phyloP scores from a whole-genome alignment of 2,797 vertebrate species.

The Propithecus deckenii region DNA sequence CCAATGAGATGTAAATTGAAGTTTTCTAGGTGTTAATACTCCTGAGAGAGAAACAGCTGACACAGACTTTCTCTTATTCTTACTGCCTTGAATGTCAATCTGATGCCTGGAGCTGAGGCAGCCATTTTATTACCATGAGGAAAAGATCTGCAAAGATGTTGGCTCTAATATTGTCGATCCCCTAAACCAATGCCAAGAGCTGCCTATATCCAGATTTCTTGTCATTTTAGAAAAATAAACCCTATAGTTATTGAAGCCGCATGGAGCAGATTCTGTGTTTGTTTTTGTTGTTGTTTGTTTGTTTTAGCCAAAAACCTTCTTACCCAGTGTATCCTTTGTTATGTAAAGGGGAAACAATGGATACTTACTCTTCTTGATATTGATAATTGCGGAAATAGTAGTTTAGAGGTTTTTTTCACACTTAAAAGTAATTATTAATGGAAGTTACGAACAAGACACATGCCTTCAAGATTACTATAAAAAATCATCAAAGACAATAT shows the following conservation, averaged over 20 bases:
- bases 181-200: neutral
- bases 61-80: neutral
- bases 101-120: neutral
- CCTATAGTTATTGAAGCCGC: neutral
- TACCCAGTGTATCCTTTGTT: neutral
- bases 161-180: neutral
- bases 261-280: neutral
- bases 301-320: neutral
- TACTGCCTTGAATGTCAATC: rapidly evolving
- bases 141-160: neutral
- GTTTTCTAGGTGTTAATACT: neutral
- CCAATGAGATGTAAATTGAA: neutral
- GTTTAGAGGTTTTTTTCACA: neutral
- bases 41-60: neutral
- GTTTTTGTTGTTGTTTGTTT: neutral
- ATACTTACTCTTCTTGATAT: neutral
- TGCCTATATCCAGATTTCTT: neutral
- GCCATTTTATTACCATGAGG: neutral
- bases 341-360: neutral
- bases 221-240: neutral
- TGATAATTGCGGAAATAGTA: neutral
- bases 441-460: neutral
- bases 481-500: neutral
- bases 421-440: neutral
- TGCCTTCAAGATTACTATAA: neutral